Evolutionary conservation across 2,888 invertebrate species (phyloP).

Genomic region (Dynastes tityus): DNA sequence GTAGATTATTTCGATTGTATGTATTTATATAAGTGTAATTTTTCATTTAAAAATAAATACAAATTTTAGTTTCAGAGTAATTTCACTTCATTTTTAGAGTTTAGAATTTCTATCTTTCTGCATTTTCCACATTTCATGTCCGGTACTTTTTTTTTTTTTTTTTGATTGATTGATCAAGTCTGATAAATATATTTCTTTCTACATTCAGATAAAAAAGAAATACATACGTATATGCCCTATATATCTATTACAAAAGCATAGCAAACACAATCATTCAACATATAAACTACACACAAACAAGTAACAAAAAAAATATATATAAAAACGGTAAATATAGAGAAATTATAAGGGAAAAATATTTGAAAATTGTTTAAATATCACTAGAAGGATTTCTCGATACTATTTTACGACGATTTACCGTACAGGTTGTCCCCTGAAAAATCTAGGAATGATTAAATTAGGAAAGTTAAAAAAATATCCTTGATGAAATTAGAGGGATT

Average conservation of each 20-base stretch:
- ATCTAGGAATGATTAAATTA: neutral
- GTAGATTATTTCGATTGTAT: slow-evolving; percentile 32
- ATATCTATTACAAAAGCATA: slow-evolving; percentile 36
- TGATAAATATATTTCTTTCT: slow-evolving; percentile 48
- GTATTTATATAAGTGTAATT: slow-evolving; percentile 16
- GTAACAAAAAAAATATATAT: slow-evolving; percentile 4
- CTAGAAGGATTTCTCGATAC: slow-evolving; percentile 32
- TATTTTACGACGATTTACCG: neutral
- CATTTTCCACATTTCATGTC: neutral
- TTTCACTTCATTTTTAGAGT: neutral
- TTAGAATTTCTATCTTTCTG: neutral
- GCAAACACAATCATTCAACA: slow-evolving; percentile 36
- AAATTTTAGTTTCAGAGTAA: neutral
- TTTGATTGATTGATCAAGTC: slow-evolving; percentile 30
- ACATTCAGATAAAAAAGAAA: slow-evolving; percentile 25
- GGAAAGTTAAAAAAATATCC: neutral
- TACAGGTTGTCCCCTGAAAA: slow-evolving; percentile 3
- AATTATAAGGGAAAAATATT: neutral
- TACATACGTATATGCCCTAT: slow-evolving; percentile 18
- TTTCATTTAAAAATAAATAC: slow-evolving; percentile 33
- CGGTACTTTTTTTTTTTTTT: neutral
- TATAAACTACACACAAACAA: slow-evolving; percentile 31
- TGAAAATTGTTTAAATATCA: slow-evolving; percentile 6
- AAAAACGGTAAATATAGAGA: slow-evolving; percentile 8
- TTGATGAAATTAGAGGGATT: no score